Conservation (phyloP, 2,113 vertebrate species). For the Mola mola region DNA sequence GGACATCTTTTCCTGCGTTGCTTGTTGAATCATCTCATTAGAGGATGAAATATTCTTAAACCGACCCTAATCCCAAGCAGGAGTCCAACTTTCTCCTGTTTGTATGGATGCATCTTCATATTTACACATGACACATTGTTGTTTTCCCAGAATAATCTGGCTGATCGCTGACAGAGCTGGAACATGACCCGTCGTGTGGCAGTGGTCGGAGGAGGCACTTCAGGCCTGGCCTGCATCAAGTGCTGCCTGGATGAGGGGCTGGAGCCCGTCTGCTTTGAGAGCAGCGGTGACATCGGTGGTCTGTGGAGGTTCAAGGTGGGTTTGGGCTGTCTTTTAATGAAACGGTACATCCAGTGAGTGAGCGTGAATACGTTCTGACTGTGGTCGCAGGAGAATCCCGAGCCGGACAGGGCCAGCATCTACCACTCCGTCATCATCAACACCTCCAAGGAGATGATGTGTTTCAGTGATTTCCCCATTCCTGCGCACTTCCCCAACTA, state of each 20-base stretch:
- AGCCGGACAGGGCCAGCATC: constrained; percentile 89
- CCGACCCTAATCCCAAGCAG: no score
- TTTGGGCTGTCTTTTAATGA: neutral
- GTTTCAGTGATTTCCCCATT: constrained; percentile 91
- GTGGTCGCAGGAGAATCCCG: constrained; percentile 82
- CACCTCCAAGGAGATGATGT: constrained; percentile 97
- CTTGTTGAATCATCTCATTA: no score
- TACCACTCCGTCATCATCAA: constrained; percentile 92
- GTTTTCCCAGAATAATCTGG: no score
- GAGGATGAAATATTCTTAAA: no score
- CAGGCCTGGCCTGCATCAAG: constrained; percentile 86
- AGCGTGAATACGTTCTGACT: neutral
- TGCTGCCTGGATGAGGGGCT: constrained; percentile 90
- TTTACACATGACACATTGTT: no score
- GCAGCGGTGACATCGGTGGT: constrained; percentile 87
- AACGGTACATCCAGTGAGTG: neutral
- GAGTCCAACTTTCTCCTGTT: no score
- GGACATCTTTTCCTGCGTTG: no score
- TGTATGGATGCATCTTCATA: no score
- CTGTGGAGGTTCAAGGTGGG: constrained; percentile 89
- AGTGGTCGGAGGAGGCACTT: constrained; percentile 85
- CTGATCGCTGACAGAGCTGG: no score
- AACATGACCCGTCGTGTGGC: constrained; percentile 79
- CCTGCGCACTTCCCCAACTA: constrained; percentile 90
- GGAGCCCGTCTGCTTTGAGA: constrained; percentile 91